Evolutionary conservation across 2,113 vertebrate species (phyloP).

Genomic region (Prunella fulvescens): DNA sequence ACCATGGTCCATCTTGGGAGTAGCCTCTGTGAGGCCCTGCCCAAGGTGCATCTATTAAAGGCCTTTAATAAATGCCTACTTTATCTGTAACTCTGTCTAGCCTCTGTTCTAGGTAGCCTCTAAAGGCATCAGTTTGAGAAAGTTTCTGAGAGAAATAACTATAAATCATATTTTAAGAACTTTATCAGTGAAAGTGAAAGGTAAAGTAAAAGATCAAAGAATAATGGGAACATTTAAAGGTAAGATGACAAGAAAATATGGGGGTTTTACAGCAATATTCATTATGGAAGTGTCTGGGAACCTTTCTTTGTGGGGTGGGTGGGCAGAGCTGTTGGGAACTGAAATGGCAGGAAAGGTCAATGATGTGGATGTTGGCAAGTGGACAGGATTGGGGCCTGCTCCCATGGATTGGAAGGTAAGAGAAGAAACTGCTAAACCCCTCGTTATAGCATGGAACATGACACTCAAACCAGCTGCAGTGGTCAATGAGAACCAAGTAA

Average conservation of each 20-base stretch:
- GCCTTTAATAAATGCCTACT: background rate
- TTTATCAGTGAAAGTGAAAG: background rate
- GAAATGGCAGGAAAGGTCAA: background rate
- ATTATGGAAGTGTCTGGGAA: background rate
- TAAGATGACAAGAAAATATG: background rate
- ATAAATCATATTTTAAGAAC: background rate
- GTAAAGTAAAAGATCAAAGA: background rate
- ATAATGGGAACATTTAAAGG: background rate
- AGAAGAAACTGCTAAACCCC: background rate
- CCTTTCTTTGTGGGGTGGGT: background rate
- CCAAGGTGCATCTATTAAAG: background rate
- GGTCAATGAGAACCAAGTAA: background rate
- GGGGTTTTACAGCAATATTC: background rate
- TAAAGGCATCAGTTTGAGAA: background rate
- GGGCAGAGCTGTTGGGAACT: background rate
- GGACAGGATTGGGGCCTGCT: background rate
- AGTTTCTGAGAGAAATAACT: background rate
- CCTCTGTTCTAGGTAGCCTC: background rate
- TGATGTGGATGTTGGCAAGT: background rate
- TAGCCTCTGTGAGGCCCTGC: background rate
- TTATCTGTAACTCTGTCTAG: background rate
- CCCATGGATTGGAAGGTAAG: background rate
- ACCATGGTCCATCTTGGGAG: rapidly evolving
- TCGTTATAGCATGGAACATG: background rate
- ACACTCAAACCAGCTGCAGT: background rate